These are phyloP conservation scores for Clusia tigrina DNA, from an alignment of 2,888 invertebrate genomes.

Conservation along the genomic window DNA sequence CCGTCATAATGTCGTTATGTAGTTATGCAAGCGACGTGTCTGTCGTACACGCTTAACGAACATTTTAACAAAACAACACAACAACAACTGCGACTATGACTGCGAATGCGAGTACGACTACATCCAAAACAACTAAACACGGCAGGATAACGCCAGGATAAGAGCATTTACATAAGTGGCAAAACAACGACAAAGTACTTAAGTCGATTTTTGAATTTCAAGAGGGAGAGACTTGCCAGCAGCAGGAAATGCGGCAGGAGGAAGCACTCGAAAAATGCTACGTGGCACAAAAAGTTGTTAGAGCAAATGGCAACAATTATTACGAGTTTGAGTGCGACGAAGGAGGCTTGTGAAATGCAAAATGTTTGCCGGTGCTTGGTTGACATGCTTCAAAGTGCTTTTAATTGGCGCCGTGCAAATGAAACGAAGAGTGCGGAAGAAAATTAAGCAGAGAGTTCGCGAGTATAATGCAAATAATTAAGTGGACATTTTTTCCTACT, in stretches of 20 bases:
- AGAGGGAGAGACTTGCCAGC: neutral
- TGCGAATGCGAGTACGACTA: neutral
- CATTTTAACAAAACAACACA: neutral
- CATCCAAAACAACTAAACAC: too few relatives aligned
- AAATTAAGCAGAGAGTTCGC: neutral
- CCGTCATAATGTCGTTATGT: neutral
- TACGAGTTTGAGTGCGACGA: neutral
- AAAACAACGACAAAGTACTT: constrained; percentile 19
- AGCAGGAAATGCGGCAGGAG: neutral
- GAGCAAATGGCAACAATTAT: constrained; percentile 15
- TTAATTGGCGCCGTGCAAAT: too few relatives aligned
- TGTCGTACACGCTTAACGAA: constrained; percentile 8
- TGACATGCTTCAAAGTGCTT: neutral
- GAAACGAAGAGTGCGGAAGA: neutral
- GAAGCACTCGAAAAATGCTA: neutral
- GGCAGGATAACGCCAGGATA: constrained; percentile 18
- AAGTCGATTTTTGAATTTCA: constrained; percentile 8
- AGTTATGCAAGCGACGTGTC: neutral
- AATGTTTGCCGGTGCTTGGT: neutral
- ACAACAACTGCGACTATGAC: neutral
- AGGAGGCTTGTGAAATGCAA: too few relatives aligned
- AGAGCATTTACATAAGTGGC: constrained; percentile 27
- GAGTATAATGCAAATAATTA: constrained; percentile 7
- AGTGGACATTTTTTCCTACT: neutral
- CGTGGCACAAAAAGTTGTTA: neutral